phyloP scores from a whole-genome alignment of 2,797 vertebrate species.

The Emys orbicularis region DNA sequence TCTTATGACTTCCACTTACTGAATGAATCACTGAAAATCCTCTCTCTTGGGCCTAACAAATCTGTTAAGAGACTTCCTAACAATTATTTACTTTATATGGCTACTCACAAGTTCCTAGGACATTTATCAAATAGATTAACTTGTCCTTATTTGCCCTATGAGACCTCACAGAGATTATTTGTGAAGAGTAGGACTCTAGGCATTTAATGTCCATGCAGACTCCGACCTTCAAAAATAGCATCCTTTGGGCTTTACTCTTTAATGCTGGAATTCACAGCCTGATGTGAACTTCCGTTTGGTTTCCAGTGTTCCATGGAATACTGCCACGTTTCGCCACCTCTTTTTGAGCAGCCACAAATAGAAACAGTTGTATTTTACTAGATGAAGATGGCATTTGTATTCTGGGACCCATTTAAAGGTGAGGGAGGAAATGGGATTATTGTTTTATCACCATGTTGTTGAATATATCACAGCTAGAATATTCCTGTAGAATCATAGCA shows the following conservation, averaged over 20 bases:
- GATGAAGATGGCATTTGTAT: conserved; percentile 66
- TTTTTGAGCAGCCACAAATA: conserved; percentile 67
- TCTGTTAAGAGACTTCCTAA: neutral
- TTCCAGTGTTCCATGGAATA: conserved; percentile 62
- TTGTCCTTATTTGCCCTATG: neutral
- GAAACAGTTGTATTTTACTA: conserved; percentile 57
- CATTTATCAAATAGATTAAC: conserved; percentile 39
- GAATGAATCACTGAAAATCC: conserved; percentile 23
- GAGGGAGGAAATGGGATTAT: conserved; percentile 72
- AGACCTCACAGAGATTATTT: conserved; percentile 9
- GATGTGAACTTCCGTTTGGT: conserved; percentile 65
- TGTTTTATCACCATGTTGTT: conserved; percentile 63
- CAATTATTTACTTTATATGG: conserved; percentile 55
- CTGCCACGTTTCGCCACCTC: conserved; percentile 64
- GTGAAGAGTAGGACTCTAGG: neutral
- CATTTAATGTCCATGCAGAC: neutral
- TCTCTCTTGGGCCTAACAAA: conserved; percentile 25
- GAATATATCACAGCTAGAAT: conserved; percentile 66
- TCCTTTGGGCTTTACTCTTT: conserved; percentile 59
- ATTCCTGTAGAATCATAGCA: conserved; percentile 49
- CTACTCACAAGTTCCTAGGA: conserved; percentile 26
- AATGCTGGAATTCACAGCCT: conserved; percentile 35
- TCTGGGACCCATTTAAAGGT: conserved; percentile 64
- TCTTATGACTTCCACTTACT: conserved; percentile 17
- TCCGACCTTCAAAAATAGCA: conserved; percentile 69